A percentile compares a stretch with the other conserved stretches of the same genome.
These are phyloP conservation scores for Philonicus albiceps DNA, from an alignment of 2,888 invertebrate genomes.

Conservation along the genomic window DNA sequence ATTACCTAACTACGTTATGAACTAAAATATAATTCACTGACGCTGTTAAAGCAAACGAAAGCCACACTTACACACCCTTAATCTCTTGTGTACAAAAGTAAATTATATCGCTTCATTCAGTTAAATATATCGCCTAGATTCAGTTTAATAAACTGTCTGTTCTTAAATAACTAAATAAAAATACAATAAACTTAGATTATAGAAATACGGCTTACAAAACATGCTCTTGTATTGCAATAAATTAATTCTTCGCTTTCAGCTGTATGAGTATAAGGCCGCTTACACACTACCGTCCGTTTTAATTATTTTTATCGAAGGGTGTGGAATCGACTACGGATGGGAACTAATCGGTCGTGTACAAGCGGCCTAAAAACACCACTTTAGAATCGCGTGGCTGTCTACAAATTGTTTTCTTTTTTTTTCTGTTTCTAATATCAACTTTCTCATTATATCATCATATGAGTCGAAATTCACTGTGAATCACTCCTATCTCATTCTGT, in stretches of 20 bases:
- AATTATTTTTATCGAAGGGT: background rate
- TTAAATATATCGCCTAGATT: background rate
- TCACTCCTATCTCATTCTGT: background rate
- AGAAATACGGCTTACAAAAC: background rate
- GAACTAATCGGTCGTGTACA: background rate
- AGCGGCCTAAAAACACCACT: background rate
- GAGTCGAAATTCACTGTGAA: background rate
- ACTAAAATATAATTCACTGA: background rate
- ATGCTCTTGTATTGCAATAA: background rate
- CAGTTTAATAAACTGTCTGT: background rate
- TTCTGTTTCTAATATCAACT: background rate
- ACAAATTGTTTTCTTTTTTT: background rate
- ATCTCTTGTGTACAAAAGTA: background rate
- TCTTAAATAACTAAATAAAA: background rate
- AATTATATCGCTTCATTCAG: background rate
- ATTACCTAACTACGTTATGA: constrained; percentile 16
- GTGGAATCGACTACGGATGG: background rate
- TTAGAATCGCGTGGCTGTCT: background rate
- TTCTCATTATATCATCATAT: background rate
- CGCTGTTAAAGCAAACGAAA: background rate
- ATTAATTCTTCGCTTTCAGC: background rate
- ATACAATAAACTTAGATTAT: background rate
- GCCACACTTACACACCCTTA: background rate
- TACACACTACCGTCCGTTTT: background rate
- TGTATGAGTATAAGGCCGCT: background rate